These are phyloP conservation scores for Lithophane semibrunnea DNA, from an alignment of 2,888 invertebrate species.

Conservation along the genomic window DNA sequence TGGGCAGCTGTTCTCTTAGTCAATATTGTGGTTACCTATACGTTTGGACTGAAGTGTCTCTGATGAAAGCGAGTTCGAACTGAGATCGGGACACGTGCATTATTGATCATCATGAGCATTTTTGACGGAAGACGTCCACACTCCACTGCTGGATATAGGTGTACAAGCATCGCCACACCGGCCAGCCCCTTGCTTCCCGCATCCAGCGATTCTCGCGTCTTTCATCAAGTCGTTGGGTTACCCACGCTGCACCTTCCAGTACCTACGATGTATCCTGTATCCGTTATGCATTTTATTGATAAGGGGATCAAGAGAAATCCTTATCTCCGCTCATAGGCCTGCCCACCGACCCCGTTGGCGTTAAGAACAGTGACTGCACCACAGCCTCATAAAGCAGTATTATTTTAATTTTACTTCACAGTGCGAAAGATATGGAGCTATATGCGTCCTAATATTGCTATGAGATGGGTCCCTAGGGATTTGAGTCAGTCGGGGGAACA, in stretches of 20 bases:
- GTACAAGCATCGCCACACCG: not conserved
- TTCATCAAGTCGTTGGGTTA: not conserved
- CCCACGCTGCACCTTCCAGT: too few species aligned
- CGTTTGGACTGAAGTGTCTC: not conserved
- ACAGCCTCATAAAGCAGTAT: not conserved
- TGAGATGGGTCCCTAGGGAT: fast-evolving
- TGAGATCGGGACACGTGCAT: not conserved
- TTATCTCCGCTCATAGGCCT: not conserved
- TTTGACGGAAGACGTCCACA: not conserved
- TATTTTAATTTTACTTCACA: not conserved
- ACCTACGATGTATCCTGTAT: not conserved
- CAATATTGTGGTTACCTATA: conserved; percentile 4
- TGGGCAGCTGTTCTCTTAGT: not conserved
- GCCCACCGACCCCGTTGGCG: not conserved
- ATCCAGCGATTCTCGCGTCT: not conserved
- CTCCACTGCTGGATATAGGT: not conserved
- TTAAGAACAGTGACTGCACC: not conserved
- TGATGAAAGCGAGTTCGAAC: not conserved
- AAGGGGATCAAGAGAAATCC: not conserved
- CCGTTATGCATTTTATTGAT: not conserved
- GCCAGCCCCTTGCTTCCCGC: not conserved
- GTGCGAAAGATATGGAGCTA: not conserved
- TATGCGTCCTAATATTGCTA: not conserved
- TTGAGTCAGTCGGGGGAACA: not conserved
- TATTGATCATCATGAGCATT: not conserved